Conservation (phyloP, 2,113 vertebrate genomes). For the Neotoma lepida region DNA sequence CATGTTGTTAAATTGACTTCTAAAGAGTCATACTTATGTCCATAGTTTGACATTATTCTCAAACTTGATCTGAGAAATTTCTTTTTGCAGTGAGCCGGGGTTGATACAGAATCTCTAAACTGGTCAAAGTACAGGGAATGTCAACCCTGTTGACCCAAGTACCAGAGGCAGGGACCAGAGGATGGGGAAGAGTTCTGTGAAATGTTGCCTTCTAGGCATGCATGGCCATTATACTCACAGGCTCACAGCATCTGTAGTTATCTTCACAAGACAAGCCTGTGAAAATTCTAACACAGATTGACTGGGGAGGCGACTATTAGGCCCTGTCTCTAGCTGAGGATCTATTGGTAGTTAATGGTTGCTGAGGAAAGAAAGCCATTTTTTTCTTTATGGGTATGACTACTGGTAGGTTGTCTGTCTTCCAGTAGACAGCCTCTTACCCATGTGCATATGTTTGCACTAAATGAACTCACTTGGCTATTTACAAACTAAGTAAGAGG, state of each 20-base stretch:
- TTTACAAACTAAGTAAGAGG: neutral
- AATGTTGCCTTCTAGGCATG: neutral
- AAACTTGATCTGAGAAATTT: neutral
- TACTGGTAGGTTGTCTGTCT: neutral
- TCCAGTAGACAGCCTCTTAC: neutral
- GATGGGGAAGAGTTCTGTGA: neutral
- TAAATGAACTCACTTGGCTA: neutral
- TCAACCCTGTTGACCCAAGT: neutral
- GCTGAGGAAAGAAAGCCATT: neutral
- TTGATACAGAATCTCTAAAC: neutral
- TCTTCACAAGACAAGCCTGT: neutral
- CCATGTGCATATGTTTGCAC: neutral
- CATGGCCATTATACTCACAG: neutral
- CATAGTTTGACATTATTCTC: neutral
- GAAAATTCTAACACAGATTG: neutral
- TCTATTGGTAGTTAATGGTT: neutral
- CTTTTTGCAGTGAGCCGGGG: neutral
- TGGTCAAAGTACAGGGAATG: neutral
- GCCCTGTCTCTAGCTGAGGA: neutral
- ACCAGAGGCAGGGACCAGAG: neutral
- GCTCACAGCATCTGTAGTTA: neutral
- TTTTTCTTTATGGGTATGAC: neutral
- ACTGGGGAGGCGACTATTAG: neutral
- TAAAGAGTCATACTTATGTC: neutral
- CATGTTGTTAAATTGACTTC: neutral